phyloP scores from a whole-genome alignment of 30 jellyfish, hydroid and myxozoan genomes.

The Aurelia sp. region DNA sequence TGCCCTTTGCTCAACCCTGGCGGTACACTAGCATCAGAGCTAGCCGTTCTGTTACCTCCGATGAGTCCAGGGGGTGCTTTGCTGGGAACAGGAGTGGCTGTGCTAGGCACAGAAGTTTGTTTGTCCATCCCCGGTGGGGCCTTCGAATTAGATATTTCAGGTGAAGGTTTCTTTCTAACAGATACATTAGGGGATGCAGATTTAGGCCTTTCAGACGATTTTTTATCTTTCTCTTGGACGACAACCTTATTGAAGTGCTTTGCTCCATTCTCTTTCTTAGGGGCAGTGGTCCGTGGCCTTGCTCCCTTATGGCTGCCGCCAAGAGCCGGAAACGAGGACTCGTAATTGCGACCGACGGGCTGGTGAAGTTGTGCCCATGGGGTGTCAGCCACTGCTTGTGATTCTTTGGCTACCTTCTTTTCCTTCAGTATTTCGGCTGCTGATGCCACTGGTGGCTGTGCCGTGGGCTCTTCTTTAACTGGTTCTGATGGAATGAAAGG shows the following conservation, averaged over 20 bases:
- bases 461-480: background rate
- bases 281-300: background rate
- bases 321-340: conserved; percentile 6
- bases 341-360: background rate
- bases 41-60: background rate
- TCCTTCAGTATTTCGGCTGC: conserved; percentile 20
- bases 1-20: conserved; percentile 14
- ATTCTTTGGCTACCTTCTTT: background rate
- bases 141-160: background rate
- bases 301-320: conserved; percentile 5
- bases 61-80: background rate
- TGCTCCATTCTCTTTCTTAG: background rate
- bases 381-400: background rate
- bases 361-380: background rate
- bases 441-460: background rate
- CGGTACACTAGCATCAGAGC: conserved; percentile 7
- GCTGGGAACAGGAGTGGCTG: background rate
- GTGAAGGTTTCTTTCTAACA: background rate
- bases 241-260: background rate
- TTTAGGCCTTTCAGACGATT: too few species aligned
- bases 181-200: background rate
- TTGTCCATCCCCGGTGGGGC: conserved; percentile 34
- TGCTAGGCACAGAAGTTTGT: conserved; percentile 30
- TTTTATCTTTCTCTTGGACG: background rate
- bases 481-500: conserved; percentile 6